Evolutionary conservation across 2,888 invertebrate species (phyloP), one percentile per base, ranked within the genome.

Genomic region (Netelia inedita): DNA sequence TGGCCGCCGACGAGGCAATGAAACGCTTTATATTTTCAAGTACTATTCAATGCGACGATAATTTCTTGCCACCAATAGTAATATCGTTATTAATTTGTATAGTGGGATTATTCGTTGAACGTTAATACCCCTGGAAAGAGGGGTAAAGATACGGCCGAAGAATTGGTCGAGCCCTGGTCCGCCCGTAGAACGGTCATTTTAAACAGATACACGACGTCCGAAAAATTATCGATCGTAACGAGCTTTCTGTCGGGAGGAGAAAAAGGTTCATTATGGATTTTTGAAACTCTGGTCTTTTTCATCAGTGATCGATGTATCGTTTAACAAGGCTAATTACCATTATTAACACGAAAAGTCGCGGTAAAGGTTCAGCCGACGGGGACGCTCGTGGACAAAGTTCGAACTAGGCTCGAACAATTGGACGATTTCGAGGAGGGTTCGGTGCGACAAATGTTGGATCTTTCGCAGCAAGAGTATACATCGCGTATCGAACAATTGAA

Each of bases 401-500:
- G 97, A 93, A 97, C 97, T 91, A 96, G 98, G 68, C 94, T 99
- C 72, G 98, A 99, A 93, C 99, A 99, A 92, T 94, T 99, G 81
- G 99, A 99, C 94, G 97, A 98, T 90, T 97, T 98, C 94, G 99
- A 99, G 92, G 98, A 98, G 94, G 96, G 97, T 8, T 96, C 97
- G 16, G 96, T 98, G 81, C 96, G 97, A 89, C 98, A 98, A 94
- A 97, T 98, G 94, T 95, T 97, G 92, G 98, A 98, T 90, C 94
- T 99, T 85, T 97, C 98, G 1, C 99, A 99, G 93, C 97, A 98
- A 93, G 98, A 99, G 92, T 99, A 98, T 94, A 96, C 97, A 8
- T 95, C 96, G 63, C 96, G 98, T 89, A 98, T 99, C 85, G 97
- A 98, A 90, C 97, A 98, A 93, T 95, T 99, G n/a, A 98, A 97